Percentiles rank a stretch among this genome's conserved stretches.
Evolutionary conservation across 2,888 invertebrate genomes (phyloP).

Genomic region (Agrochola litura): DNA sequence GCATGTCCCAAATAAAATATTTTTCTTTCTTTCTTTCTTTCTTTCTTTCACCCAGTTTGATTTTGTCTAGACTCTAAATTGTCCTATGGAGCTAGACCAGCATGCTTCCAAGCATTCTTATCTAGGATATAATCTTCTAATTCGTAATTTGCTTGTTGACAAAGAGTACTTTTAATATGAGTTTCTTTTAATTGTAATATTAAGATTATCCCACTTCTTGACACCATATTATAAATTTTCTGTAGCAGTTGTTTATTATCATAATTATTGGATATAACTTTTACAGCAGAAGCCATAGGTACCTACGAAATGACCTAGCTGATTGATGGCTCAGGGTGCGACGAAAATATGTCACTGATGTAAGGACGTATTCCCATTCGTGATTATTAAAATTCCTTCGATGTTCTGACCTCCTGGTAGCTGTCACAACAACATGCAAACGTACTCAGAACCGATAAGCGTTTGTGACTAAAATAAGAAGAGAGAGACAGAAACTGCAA

Average conservation of each 20-base stretch:
- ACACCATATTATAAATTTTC: background rate
- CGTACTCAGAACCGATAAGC: background rate
- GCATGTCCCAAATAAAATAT: too few species aligned
- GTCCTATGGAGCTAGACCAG: too few species aligned
- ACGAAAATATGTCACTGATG: background rate
- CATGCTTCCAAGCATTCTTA: too few species aligned
- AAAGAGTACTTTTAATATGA: too few species aligned
- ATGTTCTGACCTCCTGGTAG: background rate
- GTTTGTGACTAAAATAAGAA: background rate
- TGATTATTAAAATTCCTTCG: too few species aligned
- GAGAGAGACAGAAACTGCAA: background rate
- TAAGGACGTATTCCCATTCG: background rate
- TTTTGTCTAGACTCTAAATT: too few species aligned
- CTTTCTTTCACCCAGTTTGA: too few species aligned
- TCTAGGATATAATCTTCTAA: too few species aligned
- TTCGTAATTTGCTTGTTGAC: too few species aligned
- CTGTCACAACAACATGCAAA: background rate
- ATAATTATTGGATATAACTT: background rate
- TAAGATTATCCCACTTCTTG: background rate
- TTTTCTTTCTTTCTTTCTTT: too few species aligned
- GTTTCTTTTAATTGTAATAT: too few species aligned
- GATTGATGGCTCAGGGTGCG: background rate
- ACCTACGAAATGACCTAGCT: background rate
- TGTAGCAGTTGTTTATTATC: too few species aligned
- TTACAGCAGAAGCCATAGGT: background rate